Evolutionary conservation across 2,888 invertebrate species (phyloP).

Genomic region (Andrena flavipes): DNA sequence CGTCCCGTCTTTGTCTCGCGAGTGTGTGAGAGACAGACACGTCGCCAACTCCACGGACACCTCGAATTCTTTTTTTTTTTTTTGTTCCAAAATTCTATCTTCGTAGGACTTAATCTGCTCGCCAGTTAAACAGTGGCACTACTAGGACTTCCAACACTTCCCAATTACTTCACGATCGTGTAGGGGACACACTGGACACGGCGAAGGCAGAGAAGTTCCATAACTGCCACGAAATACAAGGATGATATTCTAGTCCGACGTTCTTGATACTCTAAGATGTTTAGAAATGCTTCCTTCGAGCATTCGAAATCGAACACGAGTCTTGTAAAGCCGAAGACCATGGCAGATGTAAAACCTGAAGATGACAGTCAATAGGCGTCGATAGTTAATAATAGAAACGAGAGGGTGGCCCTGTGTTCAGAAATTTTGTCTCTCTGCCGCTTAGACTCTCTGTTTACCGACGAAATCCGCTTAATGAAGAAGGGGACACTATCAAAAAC

Average conservation of each 20-base stretch:
- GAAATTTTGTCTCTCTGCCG: background rate
- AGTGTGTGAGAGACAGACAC: background rate
- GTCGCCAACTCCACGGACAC: background rate
- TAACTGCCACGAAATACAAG: constrained; percentile 39
- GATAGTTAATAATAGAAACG: constrained; percentile 1
- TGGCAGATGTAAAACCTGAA: constrained; percentile 13
- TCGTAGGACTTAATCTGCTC: too few species aligned
- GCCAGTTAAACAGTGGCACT: background rate
- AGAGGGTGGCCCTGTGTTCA: background rate
- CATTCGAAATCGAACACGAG: constrained; percentile 13
- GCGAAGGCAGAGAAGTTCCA: constrained; percentile 17
- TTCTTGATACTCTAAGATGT: constrained; percentile 12
- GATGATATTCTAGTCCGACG: constrained; percentile 29
- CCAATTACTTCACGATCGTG: constrained; percentile 1
- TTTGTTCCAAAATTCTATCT: background rate
- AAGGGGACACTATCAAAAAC: background rate
- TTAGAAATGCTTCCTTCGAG: constrained; percentile 36
- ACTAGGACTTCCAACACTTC: background rate
- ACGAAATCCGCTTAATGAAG: background rate
- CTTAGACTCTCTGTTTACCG: too few species aligned
- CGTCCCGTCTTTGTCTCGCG: background rate
- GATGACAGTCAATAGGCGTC: background rate
- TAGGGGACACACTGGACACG: constrained; percentile 7
- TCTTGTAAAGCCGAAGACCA: constrained; percentile 3
- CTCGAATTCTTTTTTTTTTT: background rate